These are phyloP conservation scores for Rhinogobio ventralis DNA, from an alignment of 2,797 vertebrate genomes.

Conservation along the genomic window DNA sequence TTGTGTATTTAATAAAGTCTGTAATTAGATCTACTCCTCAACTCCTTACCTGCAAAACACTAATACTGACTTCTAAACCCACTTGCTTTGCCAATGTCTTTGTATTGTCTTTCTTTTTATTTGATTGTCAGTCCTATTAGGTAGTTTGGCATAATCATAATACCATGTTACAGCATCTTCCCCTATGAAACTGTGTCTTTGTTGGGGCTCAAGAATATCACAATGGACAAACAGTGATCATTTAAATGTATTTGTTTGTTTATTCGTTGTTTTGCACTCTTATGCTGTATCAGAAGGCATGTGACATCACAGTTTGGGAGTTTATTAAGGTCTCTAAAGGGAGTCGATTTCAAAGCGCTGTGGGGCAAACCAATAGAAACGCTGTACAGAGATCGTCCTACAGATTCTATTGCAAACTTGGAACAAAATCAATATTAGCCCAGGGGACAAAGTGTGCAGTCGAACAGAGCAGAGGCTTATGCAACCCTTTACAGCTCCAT, in stretches of 20 bases:
- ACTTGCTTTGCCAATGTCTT: background rate
- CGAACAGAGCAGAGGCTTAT: slow-evolving; percentile 1
- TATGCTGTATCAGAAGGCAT: background rate
- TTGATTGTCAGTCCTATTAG: background rate
- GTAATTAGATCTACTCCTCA: background rate
- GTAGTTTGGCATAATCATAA: background rate
- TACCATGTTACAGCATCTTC: background rate
- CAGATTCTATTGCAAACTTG: slow-evolving; percentile 42
- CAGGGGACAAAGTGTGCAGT: slow-evolving; percentile 14
- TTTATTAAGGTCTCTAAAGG: slow-evolving; percentile 27
- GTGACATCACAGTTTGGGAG: background rate
- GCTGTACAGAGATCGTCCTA: slow-evolving; percentile 11
- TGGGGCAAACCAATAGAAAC: slow-evolving; percentile 31
- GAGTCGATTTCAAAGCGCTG: slow-evolving; percentile 33
- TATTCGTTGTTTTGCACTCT: background rate
- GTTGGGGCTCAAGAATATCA: background rate
- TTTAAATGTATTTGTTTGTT: background rate
- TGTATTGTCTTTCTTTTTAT: background rate
- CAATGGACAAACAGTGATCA: background rate
- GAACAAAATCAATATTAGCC: slow-evolving; percentile 19
- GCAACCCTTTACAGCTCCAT: background rate
- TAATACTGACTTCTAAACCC: background rate
- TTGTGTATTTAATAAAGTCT: too few species aligned
- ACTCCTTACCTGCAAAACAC: background rate
- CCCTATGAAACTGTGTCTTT: background rate